Evolutionary conservation across 35 echinoderm and acorn worm species (phyloP).

Genomic region (Anneissia japonica): DNA sequence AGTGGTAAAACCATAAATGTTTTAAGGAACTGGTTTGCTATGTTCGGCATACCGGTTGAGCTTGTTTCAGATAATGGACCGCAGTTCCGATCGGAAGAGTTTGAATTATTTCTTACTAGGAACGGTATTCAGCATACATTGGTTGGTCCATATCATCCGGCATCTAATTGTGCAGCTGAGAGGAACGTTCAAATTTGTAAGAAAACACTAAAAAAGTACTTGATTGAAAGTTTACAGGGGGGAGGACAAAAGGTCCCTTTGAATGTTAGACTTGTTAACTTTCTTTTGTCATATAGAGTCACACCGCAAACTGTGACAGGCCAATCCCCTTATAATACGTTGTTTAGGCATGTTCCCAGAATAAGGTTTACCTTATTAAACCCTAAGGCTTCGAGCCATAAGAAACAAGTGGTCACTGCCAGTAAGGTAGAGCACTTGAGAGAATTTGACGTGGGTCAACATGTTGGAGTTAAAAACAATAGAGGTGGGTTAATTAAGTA

Average conservation of each 20-base stretch:
- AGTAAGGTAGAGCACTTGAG: too few relatives aligned
- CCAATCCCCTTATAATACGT: neutral
- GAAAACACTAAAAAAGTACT: neutral
- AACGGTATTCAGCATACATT: neutral
- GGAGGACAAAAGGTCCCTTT: neutral
- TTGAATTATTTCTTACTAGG: neutral
- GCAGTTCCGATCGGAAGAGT: neutral
- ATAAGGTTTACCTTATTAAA: too few relatives aligned
- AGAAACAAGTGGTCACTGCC: too few relatives aligned
- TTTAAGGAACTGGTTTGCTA: neutral
- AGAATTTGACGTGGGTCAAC: too few relatives aligned
- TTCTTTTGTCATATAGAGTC: neutral
- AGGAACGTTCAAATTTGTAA: conserved; percentile 10
- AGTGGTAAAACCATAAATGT: neutral
- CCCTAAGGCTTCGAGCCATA: too few relatives aligned
- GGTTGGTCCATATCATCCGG: conserved; percentile 9
- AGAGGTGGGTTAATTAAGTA: too few relatives aligned
- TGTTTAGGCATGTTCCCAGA: too few relatives aligned
- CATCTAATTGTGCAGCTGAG: conserved; percentile 26
- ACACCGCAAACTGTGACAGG: neutral
- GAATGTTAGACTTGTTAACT: neutral
- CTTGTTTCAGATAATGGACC: neutral
- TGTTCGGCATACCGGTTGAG: neutral
- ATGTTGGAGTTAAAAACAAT: too few relatives aligned
- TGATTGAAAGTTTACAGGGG: neutral